Evolutionary conservation across 1,140 invertebrate genomes (phyloP), one percentile per base, ranked within the genome.

Genomic region (Lordiphosa clarofinis): DNA sequence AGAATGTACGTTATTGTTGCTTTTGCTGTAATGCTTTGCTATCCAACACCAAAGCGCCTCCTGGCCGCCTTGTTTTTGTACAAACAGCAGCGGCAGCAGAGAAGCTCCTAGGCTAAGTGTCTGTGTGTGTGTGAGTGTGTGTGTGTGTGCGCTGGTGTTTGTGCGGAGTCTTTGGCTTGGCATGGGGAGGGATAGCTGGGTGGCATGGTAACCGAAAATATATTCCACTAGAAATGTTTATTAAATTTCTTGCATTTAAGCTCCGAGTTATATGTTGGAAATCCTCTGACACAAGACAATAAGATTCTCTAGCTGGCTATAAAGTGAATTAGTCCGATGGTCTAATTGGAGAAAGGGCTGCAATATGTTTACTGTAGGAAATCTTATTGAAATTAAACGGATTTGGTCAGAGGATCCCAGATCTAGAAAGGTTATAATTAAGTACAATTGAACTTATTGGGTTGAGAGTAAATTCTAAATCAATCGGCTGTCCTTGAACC

Each of bases 191-290:
- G 39, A 4, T 21, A 28, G 21, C 47, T 24, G 31, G 44, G n/a
- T 21, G 56, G 43, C 21, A 31, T 13, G 31, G 13, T 13, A 58
- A 36, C 57, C 76, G 19, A 82, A 81, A 81, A 81, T 73, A 79
- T 82, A 76, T 82, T 76, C 72, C 40, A 65, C 73, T 69, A 64
- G 72, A 82, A 82, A 82, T 82, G 72, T 84, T 76, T 82, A 82
- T 82, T 82, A 82, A 82, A 82, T 82, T 82, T 82, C 78, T 82
- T 57, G 76, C 76, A 82, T 82, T 82, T 82, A 82, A 82, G 78
- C 76, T 70, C 42, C 50, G 52, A 60, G 61, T 57, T 81, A 60
- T 62, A 50, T 66, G 78, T 61, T 72, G 56, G 63, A 76, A 82
- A 68, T 61, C 61, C 53, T 50, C 39, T 61, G 57, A 53, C 56